A percentile compares a stretch with the other conserved stretches of the same genome.
These are phyloP conservation scores for Lathronympha strigana DNA, from an alignment of 2,888 invertebrate species.

Conservation along the genomic window DNA sequence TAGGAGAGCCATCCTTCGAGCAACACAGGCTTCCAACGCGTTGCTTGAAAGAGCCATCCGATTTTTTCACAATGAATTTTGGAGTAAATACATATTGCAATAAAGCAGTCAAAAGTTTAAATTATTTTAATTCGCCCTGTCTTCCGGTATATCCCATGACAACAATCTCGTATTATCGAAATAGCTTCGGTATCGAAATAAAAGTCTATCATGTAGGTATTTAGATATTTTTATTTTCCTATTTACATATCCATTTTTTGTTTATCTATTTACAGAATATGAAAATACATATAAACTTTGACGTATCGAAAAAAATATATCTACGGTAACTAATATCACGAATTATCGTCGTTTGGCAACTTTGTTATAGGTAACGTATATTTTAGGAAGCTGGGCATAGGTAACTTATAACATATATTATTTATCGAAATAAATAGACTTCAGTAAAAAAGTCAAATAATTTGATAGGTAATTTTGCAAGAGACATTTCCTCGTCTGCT, in stretches of 20 bases:
- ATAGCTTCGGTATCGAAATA: neutral
- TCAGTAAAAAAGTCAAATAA: slow-evolving; percentile 58
- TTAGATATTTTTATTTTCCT: slow-evolving; percentile 64
- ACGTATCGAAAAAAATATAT: slow-evolving; percentile 50
- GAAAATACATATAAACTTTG: slow-evolving; percentile 57
- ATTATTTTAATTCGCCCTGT: too few relatives aligned
- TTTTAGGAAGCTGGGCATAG: slow-evolving; percentile 43
- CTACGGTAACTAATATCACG: slow-evolving; percentile 83
- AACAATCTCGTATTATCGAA: too few relatives aligned
- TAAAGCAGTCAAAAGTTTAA: too few relatives aligned
- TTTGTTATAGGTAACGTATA: slow-evolving; percentile 37
- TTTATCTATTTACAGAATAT: slow-evolving; percentile 69
- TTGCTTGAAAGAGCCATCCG: too few relatives aligned
- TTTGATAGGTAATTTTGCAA: slow-evolving; percentile 47
- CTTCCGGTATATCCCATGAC: too few relatives aligned
- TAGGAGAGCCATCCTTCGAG: too few relatives aligned
- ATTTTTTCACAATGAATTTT: too few relatives aligned
- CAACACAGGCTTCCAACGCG: too few relatives aligned
- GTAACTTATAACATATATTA: slow-evolving; percentile 37
- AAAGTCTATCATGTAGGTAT: slow-evolving; percentile 59
- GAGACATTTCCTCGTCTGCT: neutral
- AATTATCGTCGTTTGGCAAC: slow-evolving; percentile 63
- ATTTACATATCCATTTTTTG: slow-evolving; percentile 73
- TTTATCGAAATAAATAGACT: slow-evolving; percentile 64
- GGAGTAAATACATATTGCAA: too few relatives aligned